These are phyloP conservation scores for Sinocyclocheilus rhinocerous DNA, from an alignment of 2,113 vertebrate genomes.

Conservation along the genomic window DNA sequence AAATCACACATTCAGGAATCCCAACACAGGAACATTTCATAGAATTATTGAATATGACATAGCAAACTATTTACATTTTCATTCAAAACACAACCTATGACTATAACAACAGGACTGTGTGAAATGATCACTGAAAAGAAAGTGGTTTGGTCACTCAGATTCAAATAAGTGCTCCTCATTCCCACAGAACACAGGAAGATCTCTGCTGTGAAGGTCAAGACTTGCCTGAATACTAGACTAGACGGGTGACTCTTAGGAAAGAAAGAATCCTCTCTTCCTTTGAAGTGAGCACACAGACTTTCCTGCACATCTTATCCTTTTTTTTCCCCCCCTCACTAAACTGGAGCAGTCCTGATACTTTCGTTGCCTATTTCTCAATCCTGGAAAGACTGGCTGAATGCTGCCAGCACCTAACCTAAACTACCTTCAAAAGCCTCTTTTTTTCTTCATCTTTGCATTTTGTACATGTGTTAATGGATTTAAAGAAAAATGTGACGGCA, in stretches of 20 bases:
- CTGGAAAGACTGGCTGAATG: neutral
- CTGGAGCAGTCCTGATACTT: neutral
- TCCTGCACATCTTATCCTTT: neutral
- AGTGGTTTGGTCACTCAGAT: neutral
- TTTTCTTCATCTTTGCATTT: neutral
- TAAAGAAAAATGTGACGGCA: neutral
- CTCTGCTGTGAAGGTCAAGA: neutral
- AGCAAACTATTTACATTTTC: neutral
- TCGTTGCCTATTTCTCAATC: constrained; percentile 13
- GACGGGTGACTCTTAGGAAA: neutral
- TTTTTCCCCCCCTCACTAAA: neutral
- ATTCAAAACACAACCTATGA: neutral
- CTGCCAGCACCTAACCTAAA: neutral
- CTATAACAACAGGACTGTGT: neutral
- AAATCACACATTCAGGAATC: no score
- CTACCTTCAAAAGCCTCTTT: neutral
- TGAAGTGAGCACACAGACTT: neutral
- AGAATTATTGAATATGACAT: neutral
- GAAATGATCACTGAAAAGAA: neutral
- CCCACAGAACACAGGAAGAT: neutral
- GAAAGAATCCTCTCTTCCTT: constrained; percentile 7
- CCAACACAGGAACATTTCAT: no score
- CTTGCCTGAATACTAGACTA: constrained; percentile 9
- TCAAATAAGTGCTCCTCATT: neutral
- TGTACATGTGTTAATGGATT: neutral